Conservation (phyloP, 2,797 vertebrate genomes). For the Diplodus puntazzo region DNA sequence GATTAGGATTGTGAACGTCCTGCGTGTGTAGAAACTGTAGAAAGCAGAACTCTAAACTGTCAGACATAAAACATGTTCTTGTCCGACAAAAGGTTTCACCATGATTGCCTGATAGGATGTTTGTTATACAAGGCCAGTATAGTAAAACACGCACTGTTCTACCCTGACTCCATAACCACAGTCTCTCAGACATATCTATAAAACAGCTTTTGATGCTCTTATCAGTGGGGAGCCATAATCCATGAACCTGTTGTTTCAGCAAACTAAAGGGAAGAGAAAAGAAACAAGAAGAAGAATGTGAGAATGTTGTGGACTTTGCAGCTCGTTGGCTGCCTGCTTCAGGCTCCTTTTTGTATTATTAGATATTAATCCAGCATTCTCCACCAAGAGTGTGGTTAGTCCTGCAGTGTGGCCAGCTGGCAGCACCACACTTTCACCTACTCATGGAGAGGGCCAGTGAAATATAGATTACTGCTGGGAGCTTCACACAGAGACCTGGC, state of each 20-base stretch:
- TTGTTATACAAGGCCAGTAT: background rate
- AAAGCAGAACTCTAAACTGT: background rate
- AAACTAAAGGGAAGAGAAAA: constrained; percentile 23
- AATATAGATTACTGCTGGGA: constrained; percentile 39
- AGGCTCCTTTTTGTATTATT: constrained; percentile 18
- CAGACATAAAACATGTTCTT: background rate
- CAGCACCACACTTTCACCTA: constrained; percentile 13
- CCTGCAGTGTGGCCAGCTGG: constrained; percentile 21
- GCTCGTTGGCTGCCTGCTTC: constrained; percentile 11
- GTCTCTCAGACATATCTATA: constrained; percentile 16
- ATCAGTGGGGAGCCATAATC: constrained; percentile 34
- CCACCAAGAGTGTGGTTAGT: constrained; percentile 13
- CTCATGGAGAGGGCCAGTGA: constrained; percentile 28
- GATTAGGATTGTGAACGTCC: too few relatives aligned
- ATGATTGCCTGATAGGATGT: background rate
- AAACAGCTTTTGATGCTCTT: constrained; percentile 14
- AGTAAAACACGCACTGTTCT: background rate
- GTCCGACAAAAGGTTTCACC: background rate
- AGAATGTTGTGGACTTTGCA: constrained; percentile 27
- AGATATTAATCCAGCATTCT: constrained; percentile 33
- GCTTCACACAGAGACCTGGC: constrained; percentile 28
- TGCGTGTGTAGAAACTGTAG: background rate
- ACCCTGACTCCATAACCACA: background rate
- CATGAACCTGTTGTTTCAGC: constrained; percentile 27
- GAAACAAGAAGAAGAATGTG: constrained; percentile 1